phyloP scores from a whole-genome alignment of 1,140 invertebrate species.

The Plutomurus gul region DNA sequence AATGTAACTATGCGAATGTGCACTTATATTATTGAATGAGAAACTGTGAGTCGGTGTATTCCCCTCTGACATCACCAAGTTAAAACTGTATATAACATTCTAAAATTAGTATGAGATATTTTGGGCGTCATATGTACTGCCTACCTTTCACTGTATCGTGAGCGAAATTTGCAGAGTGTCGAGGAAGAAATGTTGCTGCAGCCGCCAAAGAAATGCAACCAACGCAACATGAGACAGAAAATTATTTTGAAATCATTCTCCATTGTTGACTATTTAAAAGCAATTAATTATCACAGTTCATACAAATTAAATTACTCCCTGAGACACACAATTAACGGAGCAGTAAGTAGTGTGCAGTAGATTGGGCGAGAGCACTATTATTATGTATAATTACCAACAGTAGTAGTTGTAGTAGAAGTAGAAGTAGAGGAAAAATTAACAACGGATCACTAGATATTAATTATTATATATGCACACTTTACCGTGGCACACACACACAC shows the following conservation, averaged over 20 bases:
- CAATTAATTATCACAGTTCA: too few relatives aligned
- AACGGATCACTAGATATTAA: too few relatives aligned
- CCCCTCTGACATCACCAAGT: conserved; percentile 27
- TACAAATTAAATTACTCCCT: too few relatives aligned
- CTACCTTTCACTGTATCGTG: conserved; percentile 34
- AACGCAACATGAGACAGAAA: conserved; percentile 7
- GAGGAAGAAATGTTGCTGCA: conserved; percentile 33
- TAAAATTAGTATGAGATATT: conserved; percentile 52
- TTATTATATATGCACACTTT: too few relatives aligned
- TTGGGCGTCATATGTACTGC: conserved; percentile 34
- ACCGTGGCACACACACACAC: too few relatives aligned
- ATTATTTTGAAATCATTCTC: conserved; percentile 24
- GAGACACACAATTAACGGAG: not conserved
- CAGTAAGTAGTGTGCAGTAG: too few relatives aligned
- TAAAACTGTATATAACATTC: conserved; percentile 42
- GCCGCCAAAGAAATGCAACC: conserved; percentile 12
- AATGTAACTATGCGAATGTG: not conserved
- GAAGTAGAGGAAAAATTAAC: too few relatives aligned
- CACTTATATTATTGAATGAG: not conserved
- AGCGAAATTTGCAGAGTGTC: conserved; percentile 35
- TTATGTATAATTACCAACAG: too few relatives aligned
- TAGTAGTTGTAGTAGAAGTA: too few relatives aligned
- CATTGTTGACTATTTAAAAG: conserved; percentile 22
- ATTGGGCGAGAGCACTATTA: too few relatives aligned
- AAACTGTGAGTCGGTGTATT: not conserved